Evolutionary conservation across 2,888 invertebrate species (phyloP).

Genomic region (Biston stratarius): DNA sequence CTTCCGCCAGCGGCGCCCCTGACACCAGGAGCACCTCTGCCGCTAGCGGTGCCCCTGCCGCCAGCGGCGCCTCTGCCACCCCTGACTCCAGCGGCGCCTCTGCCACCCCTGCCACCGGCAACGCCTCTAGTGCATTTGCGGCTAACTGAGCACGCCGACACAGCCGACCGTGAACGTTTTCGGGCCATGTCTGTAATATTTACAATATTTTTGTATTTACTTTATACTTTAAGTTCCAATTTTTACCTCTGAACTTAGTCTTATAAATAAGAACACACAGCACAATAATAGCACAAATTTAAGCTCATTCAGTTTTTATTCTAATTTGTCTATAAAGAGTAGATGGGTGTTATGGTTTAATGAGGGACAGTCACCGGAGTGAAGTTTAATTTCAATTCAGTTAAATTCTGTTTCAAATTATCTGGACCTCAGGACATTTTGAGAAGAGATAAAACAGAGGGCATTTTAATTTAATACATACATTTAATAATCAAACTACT

Average conservation of each 20-base stretch:
- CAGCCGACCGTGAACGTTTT: conserved; percentile 1
- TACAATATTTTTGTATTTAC: neutral
- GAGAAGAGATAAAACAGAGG: too few relatives aligned
- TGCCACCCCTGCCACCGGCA: neutral
- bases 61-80: neutral
- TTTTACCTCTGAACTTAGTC: neutral
- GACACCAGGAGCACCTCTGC: neutral
- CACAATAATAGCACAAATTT: too few relatives aligned
- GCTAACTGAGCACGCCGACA: neutral
- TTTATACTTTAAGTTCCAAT: neutral
- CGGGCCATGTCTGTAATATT: conserved; percentile 5
- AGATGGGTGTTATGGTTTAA: too few relatives aligned
- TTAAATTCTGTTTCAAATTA: too few relatives aligned
- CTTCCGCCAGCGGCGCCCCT: neutral
- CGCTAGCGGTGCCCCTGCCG: neutral
- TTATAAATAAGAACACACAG: too few relatives aligned
- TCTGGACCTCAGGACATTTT: too few relatives aligned
- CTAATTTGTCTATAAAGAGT: too few relatives aligned
- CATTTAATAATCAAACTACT: too few relatives aligned
- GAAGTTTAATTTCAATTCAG: too few relatives aligned
- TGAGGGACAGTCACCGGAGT: too few relatives aligned
- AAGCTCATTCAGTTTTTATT: too few relatives aligned
- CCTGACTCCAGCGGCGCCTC: neutral
- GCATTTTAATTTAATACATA: too few relatives aligned
- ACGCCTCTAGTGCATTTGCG: neutral